Base-by-base conservation (phyloP, 2,113 vertebrate species). In the Microcebus ravelobensis region DNA sequence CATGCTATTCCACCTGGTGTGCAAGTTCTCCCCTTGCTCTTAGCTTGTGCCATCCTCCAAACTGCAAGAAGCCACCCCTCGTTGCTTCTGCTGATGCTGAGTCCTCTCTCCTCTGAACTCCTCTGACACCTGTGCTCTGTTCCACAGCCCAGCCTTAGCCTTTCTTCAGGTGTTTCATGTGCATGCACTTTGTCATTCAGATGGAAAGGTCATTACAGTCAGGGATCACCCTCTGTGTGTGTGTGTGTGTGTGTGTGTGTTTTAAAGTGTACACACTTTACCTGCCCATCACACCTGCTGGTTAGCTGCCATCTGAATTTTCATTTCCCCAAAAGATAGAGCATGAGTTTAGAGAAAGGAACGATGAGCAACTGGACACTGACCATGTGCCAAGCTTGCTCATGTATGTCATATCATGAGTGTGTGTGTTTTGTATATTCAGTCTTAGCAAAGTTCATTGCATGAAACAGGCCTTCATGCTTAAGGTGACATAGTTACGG, bases 351-450 rank as follows among this genome's bases (percentile, higher is more conserved):
- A 4, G 39, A 29, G 14, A 48, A 59, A 11, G 39, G 17, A 90
- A 34, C n/a, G 6, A 17, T 36, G 42, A 68, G 18, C 15, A 25
- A 25, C 82, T 39, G 48, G 61, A 36, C n/a, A 50, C 67, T 29
- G 17, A 34, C 50, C 4, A 1, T 4, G 29, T 34, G 31, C 87
- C 87, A 59, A 23, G 77, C 27, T 18, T 20, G 5, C 29, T 59
- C 61, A 9, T 11, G 21, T 52, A 31, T 4, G 4, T 18, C 9
- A 0, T 5, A 34, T 5, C 2, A 5, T 4, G 55, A 57, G 55
- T 57, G 55, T 57, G 9, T 18, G 39, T 15, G 23, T 65, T n/a
- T 63, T 25, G 9, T 0, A 18, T 18, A 13, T n/a, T 34, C 7
- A 36, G 34, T n/a, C n/a, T 27, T 59, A 52, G 52, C 67, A 36